Percentiles rank a stretch among this genome's conserved stretches.
phyloP scores from a whole-genome alignment of 2,797 vertebrate genomes.

The Pyrocephalus nanus region DNA sequence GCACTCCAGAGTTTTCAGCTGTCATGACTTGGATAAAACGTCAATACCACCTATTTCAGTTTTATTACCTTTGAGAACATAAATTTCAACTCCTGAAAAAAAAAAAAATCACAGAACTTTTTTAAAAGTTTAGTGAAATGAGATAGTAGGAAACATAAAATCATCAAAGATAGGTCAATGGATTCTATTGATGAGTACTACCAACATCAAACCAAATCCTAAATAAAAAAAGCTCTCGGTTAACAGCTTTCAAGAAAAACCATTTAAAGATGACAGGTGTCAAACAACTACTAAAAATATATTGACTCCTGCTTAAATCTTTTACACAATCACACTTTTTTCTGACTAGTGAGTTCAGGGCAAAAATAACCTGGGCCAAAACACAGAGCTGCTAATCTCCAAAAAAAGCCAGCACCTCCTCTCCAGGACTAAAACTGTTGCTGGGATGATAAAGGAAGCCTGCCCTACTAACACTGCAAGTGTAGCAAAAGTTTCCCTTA shows the following conservation, averaged over 20 bases:
- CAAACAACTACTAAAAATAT: neutral
- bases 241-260: neutral
- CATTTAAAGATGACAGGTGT: neutral
- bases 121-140: neutral
- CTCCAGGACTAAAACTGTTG: neutral
- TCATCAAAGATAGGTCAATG: neutral
- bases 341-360: neutral
- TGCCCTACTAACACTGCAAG: neutral
- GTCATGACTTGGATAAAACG: neutral
- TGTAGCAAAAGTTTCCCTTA: neutral
- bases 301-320: neutral
- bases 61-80: neutral
- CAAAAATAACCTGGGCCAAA: neutral
- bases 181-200: neutral
- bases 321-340: neutral
- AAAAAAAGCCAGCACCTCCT: neutral
- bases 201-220: neutral
- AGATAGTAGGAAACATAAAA: neutral
- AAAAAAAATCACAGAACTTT: neutral
- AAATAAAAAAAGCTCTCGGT: neutral
- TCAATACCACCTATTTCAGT: neutral
- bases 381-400: neutral
- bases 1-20: neutral
- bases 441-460: neutral
- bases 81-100: neutral